Evolutionary conservation across 2,113 vertebrate species (phyloP).

Genomic region (Clarias magur): DNA sequence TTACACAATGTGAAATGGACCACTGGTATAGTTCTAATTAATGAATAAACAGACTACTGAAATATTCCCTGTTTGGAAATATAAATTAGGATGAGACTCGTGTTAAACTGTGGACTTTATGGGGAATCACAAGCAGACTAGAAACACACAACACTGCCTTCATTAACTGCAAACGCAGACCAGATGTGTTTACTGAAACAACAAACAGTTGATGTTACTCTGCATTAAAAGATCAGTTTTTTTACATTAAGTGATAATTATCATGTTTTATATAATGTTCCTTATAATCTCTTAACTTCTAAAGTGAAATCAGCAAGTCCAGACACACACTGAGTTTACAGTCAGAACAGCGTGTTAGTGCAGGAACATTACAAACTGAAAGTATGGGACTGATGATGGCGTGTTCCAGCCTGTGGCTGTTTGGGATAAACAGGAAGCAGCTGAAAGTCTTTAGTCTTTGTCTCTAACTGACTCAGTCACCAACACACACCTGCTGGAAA

Average conservation of each 20-base stretch:
- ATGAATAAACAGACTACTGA: not conserved
- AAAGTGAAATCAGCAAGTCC: not conserved
- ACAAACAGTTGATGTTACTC: not conserved
- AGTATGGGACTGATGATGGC: no score
- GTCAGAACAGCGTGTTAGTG: not conserved
- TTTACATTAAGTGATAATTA: not conserved
- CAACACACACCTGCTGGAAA: not conserved
- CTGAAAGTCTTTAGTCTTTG: no score
- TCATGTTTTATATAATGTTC: not conserved
- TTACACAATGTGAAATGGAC: constrained; percentile 5
- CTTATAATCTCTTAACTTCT: not conserved
- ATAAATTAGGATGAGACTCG: not conserved
- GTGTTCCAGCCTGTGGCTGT: not conserved
- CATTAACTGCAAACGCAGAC: not conserved
- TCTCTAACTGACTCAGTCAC: not conserved
- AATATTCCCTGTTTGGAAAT: not conserved
- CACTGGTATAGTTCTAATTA: not conserved
- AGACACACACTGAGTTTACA: no score
- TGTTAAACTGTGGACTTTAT: not conserved
- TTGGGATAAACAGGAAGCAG: no score
- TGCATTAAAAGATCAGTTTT: not conserved
- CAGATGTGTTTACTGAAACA: not conserved
- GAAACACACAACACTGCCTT: not conserved
- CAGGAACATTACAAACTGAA: no score
- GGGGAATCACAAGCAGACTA: not conserved